phyloP scores from a whole-genome alignment of 2,888 invertebrate genomes.

The Aleiodes alternator region DNA sequence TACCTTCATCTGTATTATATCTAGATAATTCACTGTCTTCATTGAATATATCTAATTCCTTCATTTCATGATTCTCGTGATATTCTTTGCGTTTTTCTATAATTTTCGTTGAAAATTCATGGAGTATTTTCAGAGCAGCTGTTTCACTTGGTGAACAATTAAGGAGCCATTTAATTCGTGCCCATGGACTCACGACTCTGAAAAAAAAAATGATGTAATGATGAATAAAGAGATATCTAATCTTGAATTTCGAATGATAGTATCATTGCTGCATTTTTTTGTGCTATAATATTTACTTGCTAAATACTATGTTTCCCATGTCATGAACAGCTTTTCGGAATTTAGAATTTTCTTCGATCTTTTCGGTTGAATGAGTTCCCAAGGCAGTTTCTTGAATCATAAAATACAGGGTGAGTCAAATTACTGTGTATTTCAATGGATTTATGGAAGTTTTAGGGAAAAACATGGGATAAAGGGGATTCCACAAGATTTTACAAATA shows the following conservation, averaged over 20 bases:
- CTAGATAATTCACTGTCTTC: slow-evolving; percentile 64
- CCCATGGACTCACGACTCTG: slow-evolving; percentile 77
- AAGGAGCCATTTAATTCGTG: slow-evolving; percentile 78
- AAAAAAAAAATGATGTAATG: neutral
- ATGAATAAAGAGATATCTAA: too few species aligned
- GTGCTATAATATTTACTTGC: too few species aligned
- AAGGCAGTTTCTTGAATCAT: slow-evolving; percentile 80
- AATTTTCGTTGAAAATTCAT: slow-evolving; percentile 77
- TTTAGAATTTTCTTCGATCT: slow-evolving; percentile 72
- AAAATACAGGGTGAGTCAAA: too few species aligned
- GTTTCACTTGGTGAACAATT: slow-evolving; percentile 79
- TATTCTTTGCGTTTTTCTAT: slow-evolving; percentile 63
- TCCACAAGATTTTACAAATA: too few species aligned
- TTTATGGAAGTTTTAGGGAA: too few species aligned
- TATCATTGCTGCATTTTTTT: too few species aligned
- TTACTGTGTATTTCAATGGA: too few species aligned
- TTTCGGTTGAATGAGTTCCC: slow-evolving; percentile 80
- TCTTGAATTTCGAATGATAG: too few species aligned
- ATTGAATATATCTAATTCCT: slow-evolving; percentile 50
- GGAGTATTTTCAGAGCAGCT: slow-evolving; percentile 76
- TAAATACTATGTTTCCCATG: slow-evolving; percentile 64
- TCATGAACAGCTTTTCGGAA: slow-evolving; percentile 79
- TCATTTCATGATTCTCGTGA: slow-evolving; percentile 57
- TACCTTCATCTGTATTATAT: slow-evolving; percentile 78
- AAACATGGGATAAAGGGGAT: neutral